These are phyloP conservation scores for Pollenia amentaria DNA, from an alignment of 2,888 invertebrate species.

Conservation along the genomic window DNA sequence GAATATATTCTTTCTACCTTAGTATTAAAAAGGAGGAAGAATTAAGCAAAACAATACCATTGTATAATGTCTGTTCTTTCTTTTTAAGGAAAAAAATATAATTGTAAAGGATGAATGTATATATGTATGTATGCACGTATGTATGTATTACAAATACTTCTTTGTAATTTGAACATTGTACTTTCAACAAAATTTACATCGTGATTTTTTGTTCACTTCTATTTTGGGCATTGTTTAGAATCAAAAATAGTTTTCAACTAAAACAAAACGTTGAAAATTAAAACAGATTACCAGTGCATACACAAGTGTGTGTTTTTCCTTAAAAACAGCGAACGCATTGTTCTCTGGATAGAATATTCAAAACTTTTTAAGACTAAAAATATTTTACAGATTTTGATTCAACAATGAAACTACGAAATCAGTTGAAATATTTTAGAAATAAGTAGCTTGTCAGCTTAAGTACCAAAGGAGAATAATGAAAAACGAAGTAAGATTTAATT, in stretches of 20 bases:
- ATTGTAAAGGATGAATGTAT: too few species aligned
- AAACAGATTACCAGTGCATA: neutral
- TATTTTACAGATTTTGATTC: constrained; percentile 4
- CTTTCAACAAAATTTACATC: too few species aligned
- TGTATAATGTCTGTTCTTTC: too few species aligned
- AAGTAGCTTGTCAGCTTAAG: constrained; percentile 45
- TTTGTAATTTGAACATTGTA: too few species aligned
- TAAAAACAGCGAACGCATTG: neutral
- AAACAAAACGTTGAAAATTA: constrained; percentile 16
- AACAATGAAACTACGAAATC: constrained; percentile 18
- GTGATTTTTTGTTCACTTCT: too few species aligned
- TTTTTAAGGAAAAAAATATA: too few species aligned
- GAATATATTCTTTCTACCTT: too few species aligned
- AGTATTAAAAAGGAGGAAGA: too few species aligned
- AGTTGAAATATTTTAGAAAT: constrained; percentile 22
- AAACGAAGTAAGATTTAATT: constrained; percentile 9
- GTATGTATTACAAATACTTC: too few species aligned
- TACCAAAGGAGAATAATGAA: neutral
- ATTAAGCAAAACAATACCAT: too few species aligned
- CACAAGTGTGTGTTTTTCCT: too few species aligned
- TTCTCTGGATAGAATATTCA: neutral
- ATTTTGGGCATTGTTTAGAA: neutral
- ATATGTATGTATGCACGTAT: too few species aligned
- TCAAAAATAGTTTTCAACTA: neutral
- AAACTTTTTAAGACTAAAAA: neutral